Base-by-base conservation (phyloP, 2,113 vertebrate species). In the Lampris incognitus region DNA sequence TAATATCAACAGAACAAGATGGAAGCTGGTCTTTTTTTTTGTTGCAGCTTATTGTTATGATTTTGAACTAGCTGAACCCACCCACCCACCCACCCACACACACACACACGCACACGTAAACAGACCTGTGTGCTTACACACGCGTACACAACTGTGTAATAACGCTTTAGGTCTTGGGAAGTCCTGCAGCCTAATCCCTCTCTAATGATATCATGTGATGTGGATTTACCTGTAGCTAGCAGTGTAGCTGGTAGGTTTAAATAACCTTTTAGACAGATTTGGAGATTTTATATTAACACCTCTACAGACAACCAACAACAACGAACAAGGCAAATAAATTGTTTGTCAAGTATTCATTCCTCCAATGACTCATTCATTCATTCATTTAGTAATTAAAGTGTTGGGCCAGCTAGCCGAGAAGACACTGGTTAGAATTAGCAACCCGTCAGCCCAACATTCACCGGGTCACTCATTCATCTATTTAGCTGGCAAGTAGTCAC, bases 131-230 rank as follows among this genome's bases (percentile, higher is more conserved):
- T 24, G 24, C 24, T 24, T 24, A 24, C 58, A 60, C 58, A 60
- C 13, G n/a, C 55, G 37, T 36, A 36, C 55, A 57, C 55, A 57
- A 2, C 9, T 60, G 11, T 52, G 11, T 52, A 52, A 46, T 7
- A 46, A 46, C 7, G 7, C n/a, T 51, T 51, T 39, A 39, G 4
- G 2, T 55, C 52, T 46, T 5, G 6, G 60, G 63, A 69, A 66
- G 79, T 40, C 36, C n/a, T 63, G 24, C 51, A 54, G 36, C 6
- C 49, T 84, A 84, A 87, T 83, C 83, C 73, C 68, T 66, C 74
- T 78, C 77, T 55, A 56, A 48, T 66, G 54, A 80, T 65, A 70
- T 80, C 82, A 83, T 83, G 83, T 85, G 82, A 83, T 70, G 54
- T 42, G 8, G 66, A 69, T 85, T 74, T 70, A 64, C 51, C 60